Evolutionary conservation across 2,113 vertebrate species (phyloP).

Genomic region (Phalacrocorax carbo): DNA sequence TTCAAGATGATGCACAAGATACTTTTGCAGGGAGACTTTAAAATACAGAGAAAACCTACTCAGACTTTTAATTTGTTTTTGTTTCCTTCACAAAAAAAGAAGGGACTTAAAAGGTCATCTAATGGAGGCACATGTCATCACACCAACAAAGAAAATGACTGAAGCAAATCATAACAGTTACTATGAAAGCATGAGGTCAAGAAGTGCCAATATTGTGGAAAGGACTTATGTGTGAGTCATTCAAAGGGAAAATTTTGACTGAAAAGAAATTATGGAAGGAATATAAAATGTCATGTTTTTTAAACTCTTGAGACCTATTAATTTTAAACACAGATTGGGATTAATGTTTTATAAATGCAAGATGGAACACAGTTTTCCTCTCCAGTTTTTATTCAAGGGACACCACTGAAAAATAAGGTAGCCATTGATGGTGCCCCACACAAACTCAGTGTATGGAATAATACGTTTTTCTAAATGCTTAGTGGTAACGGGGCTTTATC

Average conservation of each 20-base stretch:
- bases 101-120: background rate
- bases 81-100: background rate
- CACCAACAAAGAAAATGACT: background rate
- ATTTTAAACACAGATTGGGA: background rate
- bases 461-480: background rate
- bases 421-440: background rate
- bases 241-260: slow-evolving; percentile 18
- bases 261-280: background rate
- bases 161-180: slow-evolving; percentile 1
- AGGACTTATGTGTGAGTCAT: background rate
- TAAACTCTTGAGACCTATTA: background rate
- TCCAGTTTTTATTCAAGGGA: background rate
- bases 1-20: background rate
- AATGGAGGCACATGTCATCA: background rate
- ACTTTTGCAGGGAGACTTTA: background rate
- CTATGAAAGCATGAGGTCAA: background rate
- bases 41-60: background rate
- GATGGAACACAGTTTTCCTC: background rate
- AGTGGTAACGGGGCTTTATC: background rate
- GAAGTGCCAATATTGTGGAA: background rate
- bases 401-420: background rate
- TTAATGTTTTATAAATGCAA: background rate
- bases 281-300: background rate
- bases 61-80: background rate
- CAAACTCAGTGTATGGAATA: background rate